Conservation (phyloP, 2,113 vertebrate genomes). For the Upupa epops region DNA sequence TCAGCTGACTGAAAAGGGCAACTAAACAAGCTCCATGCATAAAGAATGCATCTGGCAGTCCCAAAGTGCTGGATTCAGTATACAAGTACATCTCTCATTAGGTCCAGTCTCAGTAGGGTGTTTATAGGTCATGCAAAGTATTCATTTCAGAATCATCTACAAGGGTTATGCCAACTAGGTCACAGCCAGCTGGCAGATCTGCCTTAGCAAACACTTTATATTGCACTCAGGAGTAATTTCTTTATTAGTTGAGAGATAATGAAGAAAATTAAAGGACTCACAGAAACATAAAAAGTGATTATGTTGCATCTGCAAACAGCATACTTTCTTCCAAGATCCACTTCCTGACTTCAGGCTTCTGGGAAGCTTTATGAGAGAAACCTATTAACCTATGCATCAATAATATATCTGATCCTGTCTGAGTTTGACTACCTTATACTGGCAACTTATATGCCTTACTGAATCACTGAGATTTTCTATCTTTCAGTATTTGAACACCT, state of each 20-base stretch:
- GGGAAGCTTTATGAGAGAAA: not conserved
- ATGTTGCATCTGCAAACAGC: not conserved
- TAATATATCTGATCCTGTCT: not conserved
- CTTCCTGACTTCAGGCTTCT: not conserved
- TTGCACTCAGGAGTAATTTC: not conserved
- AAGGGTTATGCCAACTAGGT: not conserved
- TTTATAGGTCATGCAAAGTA: not conserved
- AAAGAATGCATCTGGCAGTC: not conserved
- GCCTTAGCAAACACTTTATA: not conserved
- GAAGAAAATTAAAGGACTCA: not conserved
- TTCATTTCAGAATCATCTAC: not conserved
- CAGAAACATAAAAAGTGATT: not conserved
- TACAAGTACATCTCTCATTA: not conserved
- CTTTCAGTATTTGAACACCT: not conserved
- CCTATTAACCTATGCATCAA: not conserved
- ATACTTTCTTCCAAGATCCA: not conserved
- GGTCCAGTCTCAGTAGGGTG: not conserved
- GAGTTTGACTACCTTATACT: not conserved
- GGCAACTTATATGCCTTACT: not conserved
- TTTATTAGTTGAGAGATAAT: not conserved
- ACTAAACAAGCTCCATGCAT: not conserved
- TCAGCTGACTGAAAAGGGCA: not conserved
- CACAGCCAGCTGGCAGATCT: not conserved
- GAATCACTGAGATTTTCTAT: not conserved
- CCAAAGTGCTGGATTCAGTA: fast-evolving